A percentile compares a stretch with the other conserved stretches of the same genome.
Evolutionary conservation across 2,888 invertebrate genomes (phyloP).

Genomic region (Helobdella robusta): DNA sequence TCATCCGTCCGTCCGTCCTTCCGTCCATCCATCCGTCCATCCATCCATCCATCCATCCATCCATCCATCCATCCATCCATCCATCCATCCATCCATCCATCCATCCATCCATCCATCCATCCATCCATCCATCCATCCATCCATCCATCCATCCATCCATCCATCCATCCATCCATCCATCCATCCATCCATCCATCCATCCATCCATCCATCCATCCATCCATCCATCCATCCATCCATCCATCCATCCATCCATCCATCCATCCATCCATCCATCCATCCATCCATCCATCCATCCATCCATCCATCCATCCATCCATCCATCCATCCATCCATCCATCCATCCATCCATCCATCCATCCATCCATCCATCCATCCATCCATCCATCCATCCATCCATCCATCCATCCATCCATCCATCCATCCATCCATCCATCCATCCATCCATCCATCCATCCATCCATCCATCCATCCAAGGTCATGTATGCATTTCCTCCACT

Average conservation of each 20-base stretch:
- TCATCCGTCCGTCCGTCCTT: no score
- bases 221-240: not conserved
- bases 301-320: no score
- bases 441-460: not conserved
- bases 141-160: not conserved
- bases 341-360: not conserved
- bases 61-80: not conserved
- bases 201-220: constrained; percentile 5
- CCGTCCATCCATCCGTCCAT: not conserved
- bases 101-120: not conserved
- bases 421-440: not conserved
- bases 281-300: not conserved
- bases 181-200: not conserved
- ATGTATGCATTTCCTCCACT: no score
- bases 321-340: no score
- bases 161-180: no score
- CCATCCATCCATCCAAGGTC: not conserved
- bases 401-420: not conserved
- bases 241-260: not conserved
- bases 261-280: not conserved
- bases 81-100: not conserved
- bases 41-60: not conserved
- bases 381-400: not conserved
- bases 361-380: not conserved
- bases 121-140: not conserved